Base-by-base conservation (phyloP, 53 echinoderm and acorn worm species). In the Luidia sarsii region DNA sequence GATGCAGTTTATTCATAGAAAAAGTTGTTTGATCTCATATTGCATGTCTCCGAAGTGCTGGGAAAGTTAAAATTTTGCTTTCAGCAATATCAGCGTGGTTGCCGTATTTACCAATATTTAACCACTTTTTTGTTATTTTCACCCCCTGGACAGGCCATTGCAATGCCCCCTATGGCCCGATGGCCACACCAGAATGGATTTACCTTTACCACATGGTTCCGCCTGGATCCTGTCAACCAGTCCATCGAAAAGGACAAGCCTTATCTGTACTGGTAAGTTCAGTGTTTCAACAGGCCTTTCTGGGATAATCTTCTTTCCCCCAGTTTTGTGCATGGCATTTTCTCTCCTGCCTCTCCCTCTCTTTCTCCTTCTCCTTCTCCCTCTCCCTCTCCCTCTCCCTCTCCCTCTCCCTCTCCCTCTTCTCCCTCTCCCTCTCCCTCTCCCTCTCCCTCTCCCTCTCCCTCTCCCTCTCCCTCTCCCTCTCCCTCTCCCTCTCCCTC, bases 141-240 rank as follows among this genome's bases (percentile, higher is more conserved):
- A 50, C 63, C 71, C 29, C 71, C 53, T 82, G 10, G 7, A 51
- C 89, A 99, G 99, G 94, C 99, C 34, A 94, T 99, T 79, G 99
- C 99, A 39, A 85, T 99, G 64, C 99, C 99, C 37, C 99, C 99
- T 31, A 99, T 99, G 68, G 91, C 94, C 49, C 87, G 91, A 30
- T 99, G 99, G 99, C 99, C 99, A 9, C 89, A 99, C 68, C 99
- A 94, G 80, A 99, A 94, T 83, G 99, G 99, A 16, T 99, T 99
- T 82, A 94, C 94, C 1, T 89, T 99, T 65, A 87, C 91, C 1
- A 99, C 99, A 3, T 99, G 99, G 99, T 99, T 99, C 45, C 75
- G 99, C 9, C 71, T 99, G 51, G 99, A 99, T 55, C 99, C 99
- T 0, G 62, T 91, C 75, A 93, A 89, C 52, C 89, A 86, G 10